Evolutionary conservation across 2,797 vertebrate species (phyloP).

Genomic region (Tachyglossus aculeatus): DNA sequence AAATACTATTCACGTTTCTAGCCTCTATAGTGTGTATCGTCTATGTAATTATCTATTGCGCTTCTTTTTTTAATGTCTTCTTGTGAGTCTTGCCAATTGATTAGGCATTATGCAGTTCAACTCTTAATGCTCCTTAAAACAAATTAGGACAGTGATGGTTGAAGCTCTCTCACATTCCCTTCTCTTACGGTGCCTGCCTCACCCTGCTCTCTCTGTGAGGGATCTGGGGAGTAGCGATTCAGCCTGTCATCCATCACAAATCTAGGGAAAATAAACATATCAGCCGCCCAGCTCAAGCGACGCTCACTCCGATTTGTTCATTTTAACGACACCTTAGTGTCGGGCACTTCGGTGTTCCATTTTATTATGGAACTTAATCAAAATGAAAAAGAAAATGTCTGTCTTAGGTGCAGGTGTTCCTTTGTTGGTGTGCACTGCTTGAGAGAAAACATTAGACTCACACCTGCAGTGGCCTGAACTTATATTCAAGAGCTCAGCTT

Average conservation of each 20-base stretch:
- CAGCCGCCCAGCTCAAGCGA: conserved; percentile 58
- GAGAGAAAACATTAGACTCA: conserved; percentile 49
- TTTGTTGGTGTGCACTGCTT: conserved; percentile 48
- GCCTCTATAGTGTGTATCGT: conserved; percentile 39
- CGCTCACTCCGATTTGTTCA: conserved; percentile 61
- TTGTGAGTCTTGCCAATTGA: conserved; percentile 34
- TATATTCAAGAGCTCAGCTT: conserved; percentile 43
- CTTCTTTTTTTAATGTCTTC: conserved; percentile 44
- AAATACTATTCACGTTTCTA: background rate
- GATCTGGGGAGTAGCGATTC: conserved; percentile 45
- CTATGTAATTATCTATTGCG: conserved; percentile 32
- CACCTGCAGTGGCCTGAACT: conserved; percentile 32
- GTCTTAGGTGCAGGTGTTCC: conserved; percentile 58
- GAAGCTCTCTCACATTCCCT: conserved; percentile 23
- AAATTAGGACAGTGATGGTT: background rate
- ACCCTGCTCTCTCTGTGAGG: conserved; percentile 44
- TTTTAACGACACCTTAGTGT: conserved; percentile 59
- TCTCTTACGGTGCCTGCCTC: conserved; percentile 44
- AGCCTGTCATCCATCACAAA: conserved; percentile 60
- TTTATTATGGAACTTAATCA: conserved; percentile 62
- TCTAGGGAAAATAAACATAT: conserved; percentile 68
- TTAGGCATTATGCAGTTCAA: background rate
- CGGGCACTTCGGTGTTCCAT: conserved; percentile 32
- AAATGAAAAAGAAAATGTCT: conserved; percentile 64
- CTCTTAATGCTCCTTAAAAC: conserved; percentile 19